Evolutionary conservation across 2,797 vertebrate genomes (phyloP).

Genomic region (Simalia tracyae): DNA sequence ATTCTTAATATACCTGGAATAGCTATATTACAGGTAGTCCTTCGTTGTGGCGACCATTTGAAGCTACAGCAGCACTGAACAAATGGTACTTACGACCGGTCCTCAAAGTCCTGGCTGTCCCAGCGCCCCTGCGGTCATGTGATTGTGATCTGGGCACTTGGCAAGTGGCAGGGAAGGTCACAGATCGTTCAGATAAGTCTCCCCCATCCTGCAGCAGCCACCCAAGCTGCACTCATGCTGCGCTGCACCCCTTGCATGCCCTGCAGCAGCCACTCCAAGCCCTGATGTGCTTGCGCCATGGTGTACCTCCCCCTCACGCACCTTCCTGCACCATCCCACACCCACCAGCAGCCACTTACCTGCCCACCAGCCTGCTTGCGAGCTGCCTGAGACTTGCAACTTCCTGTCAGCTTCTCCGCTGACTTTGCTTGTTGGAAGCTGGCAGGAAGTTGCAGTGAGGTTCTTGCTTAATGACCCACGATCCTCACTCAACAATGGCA

Average conservation of each 20-base stretch:
- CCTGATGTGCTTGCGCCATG: not conserved
- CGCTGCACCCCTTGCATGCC: not conserved
- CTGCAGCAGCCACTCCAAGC: not conserved
- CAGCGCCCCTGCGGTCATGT: not conserved
- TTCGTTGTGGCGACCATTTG: not conserved
- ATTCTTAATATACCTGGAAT: not conserved
- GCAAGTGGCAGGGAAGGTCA: not conserved
- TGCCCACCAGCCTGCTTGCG: not conserved
- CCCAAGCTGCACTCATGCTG: not conserved
- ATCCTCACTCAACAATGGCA: not conserved
- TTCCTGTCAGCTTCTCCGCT: not conserved
- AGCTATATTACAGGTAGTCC: not conserved
- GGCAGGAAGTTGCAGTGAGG: not conserved
- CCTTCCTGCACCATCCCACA: not conserved
- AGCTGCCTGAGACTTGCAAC: not conserved
- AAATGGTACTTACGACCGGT: not conserved
- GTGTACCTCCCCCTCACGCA: not conserved
- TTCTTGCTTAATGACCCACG: not conserved
- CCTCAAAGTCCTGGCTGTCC: not conserved
- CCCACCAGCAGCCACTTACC: not conserved
- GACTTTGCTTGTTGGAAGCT: not conserved
- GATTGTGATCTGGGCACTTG: not conserved
- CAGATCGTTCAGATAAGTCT: not conserved
- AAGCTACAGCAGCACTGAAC: not conserved
- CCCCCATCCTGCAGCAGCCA: not conserved